Evolutionary conservation across 2,113 vertebrate species (phyloP), one percentile per base, ranked within the genome.

Genomic region (Lucifuga dentata): DNA sequence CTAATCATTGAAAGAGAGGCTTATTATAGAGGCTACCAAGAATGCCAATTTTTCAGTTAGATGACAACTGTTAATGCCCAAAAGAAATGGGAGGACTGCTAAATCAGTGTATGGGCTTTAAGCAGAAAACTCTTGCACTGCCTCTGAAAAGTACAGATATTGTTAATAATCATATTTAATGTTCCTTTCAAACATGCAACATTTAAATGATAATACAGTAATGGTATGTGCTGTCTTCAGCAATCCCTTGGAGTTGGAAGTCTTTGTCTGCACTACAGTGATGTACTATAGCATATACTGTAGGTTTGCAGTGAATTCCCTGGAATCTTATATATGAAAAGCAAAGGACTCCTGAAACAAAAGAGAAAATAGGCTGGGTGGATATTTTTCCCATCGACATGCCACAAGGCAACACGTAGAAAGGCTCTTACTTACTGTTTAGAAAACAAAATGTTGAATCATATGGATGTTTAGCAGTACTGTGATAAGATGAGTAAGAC

Each of bases 371-470:
- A 9, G 29, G 26, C 26, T 29, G 26, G 5, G n/a, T 12, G 8
- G 5, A 19, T 26, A 8, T 58, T 29, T 57, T 12, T 43, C 38
- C 12, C 10, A 26, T 50, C 3, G 21, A 51, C 1, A 39, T 38
- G 21, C 17, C 21, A 46, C 0, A 1, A 38, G 21, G 29, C 11
- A 21, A 6, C 5, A 23, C 13, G 38, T 13, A 59, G 0, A 13
- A 12, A 40, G 23, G 21, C 1, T 26, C n/a, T 32, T 72, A 24
- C 1, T 12, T 12, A 13, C 23, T 5, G 19, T 35, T 13, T 41
- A 41, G 58, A 23, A 35, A 35, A n/a, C 15, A 23, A 40, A 43
- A 35, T 36, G 35, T 48, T 74, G 21, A n/a, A 45, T 66, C 36
- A 32, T 51, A n/a, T 46, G 41, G 65, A 48, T 63, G 56, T 5